A percentile compares a stretch with the other conserved stretches of the same genome.
phyloP scores from a whole-genome alignment of 2,113 vertebrate species.

The Halichoerus grypus region DNA sequence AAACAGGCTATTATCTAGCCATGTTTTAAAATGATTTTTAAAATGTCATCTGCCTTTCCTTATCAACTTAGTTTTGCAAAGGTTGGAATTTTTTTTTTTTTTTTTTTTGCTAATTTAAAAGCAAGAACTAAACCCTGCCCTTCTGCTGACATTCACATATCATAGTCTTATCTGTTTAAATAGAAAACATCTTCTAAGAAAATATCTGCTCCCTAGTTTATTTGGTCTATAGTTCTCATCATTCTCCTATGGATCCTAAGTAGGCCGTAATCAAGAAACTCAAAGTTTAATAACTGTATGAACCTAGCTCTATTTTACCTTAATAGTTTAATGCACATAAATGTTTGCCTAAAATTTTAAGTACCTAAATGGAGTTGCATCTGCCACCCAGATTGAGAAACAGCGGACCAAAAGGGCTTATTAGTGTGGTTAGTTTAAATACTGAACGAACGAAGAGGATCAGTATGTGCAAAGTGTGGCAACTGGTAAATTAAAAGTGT shows the following conservation, averaged over 20 bases:
- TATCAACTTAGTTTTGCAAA: background rate
- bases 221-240: background rate
- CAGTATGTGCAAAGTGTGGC: background rate
- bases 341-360: conserved; percentile 56
- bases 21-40: background rate
- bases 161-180: background rate
- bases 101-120: conserved; percentile 39
- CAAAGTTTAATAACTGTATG: background rate
- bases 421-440: conserved; percentile 53
- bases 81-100: background rate
- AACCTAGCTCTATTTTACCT: background rate
- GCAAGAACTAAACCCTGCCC: background rate
- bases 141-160: background rate
- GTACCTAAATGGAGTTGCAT: conserved; percentile 38
- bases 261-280: background rate
- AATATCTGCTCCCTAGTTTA: background rate
- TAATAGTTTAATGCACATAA: background rate
- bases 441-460: conserved; percentile 20
- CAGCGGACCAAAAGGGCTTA: background rate
- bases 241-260: background rate
- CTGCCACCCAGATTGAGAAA: conserved; percentile 21
- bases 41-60: background rate
- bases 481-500: background rate
- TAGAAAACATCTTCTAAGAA: background rate
- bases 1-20: background rate